Conservation (phyloP, 2,113 vertebrate species). For the Gymnorhina tibicen region DNA sequence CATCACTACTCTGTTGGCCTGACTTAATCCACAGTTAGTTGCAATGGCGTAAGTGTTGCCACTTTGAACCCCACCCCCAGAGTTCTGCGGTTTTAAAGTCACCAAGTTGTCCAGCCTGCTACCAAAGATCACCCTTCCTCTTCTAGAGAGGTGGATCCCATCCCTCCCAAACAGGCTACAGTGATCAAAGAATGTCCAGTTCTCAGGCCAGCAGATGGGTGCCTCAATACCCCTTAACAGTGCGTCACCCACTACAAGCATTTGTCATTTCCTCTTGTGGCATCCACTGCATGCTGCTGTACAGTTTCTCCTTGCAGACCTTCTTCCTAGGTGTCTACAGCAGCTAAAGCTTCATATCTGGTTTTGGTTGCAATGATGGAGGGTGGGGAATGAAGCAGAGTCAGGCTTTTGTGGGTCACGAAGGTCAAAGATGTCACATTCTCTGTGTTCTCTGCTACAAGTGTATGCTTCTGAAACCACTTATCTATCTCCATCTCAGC, state of each 20-base stretch:
- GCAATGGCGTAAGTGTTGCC: not conserved
- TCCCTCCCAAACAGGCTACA: accelerated
- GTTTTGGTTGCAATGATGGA: not conserved
- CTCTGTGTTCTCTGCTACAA: not conserved
- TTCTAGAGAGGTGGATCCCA: not conserved
- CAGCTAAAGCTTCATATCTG: not conserved
- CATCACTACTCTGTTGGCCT: not conserved
- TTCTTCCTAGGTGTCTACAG: not conserved
- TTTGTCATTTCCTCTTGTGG: not conserved
- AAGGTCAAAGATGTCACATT: not conserved
- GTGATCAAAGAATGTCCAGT: not conserved
- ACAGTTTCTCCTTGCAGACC: not conserved
- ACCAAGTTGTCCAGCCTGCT: not conserved
- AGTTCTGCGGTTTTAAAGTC: not conserved
- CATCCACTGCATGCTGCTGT: not conserved
- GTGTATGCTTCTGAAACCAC: not conserved
- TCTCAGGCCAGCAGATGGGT: not conserved
- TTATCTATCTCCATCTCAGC: not conserved
- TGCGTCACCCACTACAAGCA: accelerated
- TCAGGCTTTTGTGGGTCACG: not conserved
- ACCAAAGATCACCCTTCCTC: not conserved
- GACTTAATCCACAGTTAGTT: not conserved
- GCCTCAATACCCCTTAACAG: not conserved
- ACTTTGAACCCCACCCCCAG: not conserved
- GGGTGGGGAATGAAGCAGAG: not conserved